phyloP scores from a whole-genome alignment of 2,113 vertebrate genomes.

The Podocnemis expansa region DNA sequence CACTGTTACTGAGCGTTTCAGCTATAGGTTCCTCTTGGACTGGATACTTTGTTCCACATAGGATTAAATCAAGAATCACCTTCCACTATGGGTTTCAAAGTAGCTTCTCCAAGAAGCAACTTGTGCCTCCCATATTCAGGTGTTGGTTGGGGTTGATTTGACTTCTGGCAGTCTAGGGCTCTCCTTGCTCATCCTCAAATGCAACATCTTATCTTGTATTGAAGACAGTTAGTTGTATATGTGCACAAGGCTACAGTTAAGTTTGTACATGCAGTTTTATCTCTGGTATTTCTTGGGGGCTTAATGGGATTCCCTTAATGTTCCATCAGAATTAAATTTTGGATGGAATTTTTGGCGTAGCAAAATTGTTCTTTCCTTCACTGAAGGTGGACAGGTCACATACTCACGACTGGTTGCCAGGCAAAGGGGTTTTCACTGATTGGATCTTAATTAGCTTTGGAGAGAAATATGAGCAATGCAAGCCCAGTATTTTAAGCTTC shows the following conservation, averaged over 20 bases:
- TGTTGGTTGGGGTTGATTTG: fast-evolving
- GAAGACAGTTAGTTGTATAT: not conserved
- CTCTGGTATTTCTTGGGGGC: not conserved
- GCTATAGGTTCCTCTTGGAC: not conserved
- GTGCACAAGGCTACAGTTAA: not conserved
- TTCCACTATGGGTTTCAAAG: not conserved
- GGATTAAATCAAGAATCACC: not conserved
- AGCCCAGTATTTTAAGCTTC: conserved; percentile 57
- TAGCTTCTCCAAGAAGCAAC: not conserved
- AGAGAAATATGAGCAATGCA: conserved; percentile 16
- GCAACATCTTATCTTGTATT: not conserved
- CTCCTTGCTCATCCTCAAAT: not conserved
- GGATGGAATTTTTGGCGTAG: not conserved
- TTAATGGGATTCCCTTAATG: not conserved
- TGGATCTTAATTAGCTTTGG: conserved; percentile 32
- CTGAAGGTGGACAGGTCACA: conserved; percentile 23
- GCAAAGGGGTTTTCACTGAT: not conserved
- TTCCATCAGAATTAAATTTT: not conserved
- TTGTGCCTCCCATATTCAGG: not conserved
- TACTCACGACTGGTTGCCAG: not conserved
- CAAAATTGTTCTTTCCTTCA: not conserved
- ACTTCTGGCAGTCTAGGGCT: not conserved
- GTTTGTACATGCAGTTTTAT: fast-evolving
- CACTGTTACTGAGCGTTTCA: not conserved
- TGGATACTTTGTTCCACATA: not conserved